Evolutionary conservation across 2,113 vertebrate species (phyloP).

Genomic region (Engystomops pustulosus): DNA sequence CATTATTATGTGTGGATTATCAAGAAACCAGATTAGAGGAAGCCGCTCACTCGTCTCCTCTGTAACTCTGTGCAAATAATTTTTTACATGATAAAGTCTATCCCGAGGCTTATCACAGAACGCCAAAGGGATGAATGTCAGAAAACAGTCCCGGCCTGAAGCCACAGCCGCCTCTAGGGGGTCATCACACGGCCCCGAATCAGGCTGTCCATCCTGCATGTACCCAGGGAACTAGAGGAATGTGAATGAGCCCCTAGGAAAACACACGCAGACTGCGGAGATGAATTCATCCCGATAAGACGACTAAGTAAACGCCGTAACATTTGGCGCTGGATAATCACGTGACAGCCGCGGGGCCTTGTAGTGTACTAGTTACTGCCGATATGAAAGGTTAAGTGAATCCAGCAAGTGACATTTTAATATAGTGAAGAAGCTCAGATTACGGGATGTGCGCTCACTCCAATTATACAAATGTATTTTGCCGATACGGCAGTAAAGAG

Average conservation of each 20-base stretch:
- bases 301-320: background rate
- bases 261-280: background rate
- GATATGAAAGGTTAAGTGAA: slow-evolving; percentile 41
- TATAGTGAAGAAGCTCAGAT: slow-evolving; percentile 34
- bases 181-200: background rate
- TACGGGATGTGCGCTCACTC: slow-evolving; percentile 10
- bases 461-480: background rate
- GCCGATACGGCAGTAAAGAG: background rate
- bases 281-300: background rate
- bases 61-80: background rate
- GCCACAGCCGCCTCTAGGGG: background rate
- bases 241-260: background rate
- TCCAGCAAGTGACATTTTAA: slow-evolving; percentile 34
- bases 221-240: background rate
- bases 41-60: background rate
- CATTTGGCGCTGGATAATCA: slow-evolving; percentile 2
- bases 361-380: slow-evolving; percentile 14
- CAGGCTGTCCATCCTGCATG: background rate
- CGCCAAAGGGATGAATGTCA: background rate
- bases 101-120: background rate
- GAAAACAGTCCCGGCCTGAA: background rate
- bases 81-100: background rate
- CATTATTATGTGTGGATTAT: background rate
- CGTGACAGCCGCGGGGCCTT: slow-evolving; percentile 3
- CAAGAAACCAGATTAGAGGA: background rate